phyloP scores from a whole-genome alignment of 37 sponge, comb jelly and placozoan genomes.

The Cladorhizidae sp. region DNA sequence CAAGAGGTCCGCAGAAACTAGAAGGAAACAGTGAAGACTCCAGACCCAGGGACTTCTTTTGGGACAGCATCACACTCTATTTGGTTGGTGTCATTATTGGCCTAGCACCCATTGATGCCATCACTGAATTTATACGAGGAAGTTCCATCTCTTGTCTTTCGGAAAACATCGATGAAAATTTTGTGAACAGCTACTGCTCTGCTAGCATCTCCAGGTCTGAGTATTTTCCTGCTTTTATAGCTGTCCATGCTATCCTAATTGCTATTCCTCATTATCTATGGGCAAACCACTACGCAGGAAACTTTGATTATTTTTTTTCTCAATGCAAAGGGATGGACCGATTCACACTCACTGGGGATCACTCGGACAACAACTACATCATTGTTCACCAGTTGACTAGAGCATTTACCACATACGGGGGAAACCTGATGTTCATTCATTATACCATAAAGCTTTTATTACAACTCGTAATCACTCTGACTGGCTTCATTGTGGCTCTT shows the following conservation, averaged over 20 bases:
- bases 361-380: constrained; percentile 34
- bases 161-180: constrained; percentile 14
- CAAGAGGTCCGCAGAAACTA: constrained; percentile 28
- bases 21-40: constrained; percentile 33
- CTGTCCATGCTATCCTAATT: constrained; percentile 52
- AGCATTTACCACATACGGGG: constrained; percentile 40
- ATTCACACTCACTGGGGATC: constrained; percentile 36
- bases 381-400: constrained; percentile 26
- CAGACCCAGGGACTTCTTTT: constrained; percentile 62
- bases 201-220: constrained; percentile 32
- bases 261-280: constrained; percentile 63
- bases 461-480: constrained; percentile 22
- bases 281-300: constrained; percentile 43
- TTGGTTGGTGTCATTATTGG: constrained; percentile 53
- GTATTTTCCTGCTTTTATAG: constrained; percentile 50
- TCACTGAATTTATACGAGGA: constrained; percentile 55
- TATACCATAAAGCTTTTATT: constrained; percentile 35
- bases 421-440: constrained; percentile 38
- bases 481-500: constrained; percentile 9
- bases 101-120: constrained; percentile 39
- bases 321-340: constrained; percentile 40
- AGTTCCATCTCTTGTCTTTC: constrained; percentile 18
- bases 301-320: constrained; percentile 59
- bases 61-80: constrained; percentile 64
- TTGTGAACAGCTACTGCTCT: constrained; percentile 47